A percentile compares a stretch with the other conserved stretches of the same genome.
These are phyloP conservation scores for Crotalus helleri DNA, from an alignment of 2,113 vertebrate species.

Conservation along the genomic window DNA sequence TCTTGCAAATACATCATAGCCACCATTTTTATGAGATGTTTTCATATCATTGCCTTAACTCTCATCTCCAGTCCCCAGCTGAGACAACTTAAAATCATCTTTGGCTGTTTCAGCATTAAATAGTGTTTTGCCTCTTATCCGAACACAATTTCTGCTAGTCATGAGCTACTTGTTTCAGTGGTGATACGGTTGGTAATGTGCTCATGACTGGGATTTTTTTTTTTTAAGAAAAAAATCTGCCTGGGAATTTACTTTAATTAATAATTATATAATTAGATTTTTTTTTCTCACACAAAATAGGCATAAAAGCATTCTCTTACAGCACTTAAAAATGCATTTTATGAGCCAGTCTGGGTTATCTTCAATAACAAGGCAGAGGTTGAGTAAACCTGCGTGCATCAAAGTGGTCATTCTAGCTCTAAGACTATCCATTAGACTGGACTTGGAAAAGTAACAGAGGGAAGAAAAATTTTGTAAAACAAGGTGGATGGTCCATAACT, in stretches of 20 bases:
- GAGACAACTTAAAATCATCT: background rate
- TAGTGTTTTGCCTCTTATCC: background rate
- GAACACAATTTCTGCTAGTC: background rate
- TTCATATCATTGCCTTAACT: background rate
- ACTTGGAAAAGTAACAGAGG: background rate
- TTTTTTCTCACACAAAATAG: background rate
- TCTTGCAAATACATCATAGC: background rate
- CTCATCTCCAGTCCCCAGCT: background rate
- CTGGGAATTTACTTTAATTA: background rate
- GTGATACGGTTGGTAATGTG: background rate
- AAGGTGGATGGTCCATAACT: background rate
- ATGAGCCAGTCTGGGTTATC: background rate
- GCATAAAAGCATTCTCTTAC: background rate
- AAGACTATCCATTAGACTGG: background rate
- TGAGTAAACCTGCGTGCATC: background rate
- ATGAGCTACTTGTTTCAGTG: background rate
- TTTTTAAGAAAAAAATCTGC: background rate
- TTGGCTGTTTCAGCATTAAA: background rate
- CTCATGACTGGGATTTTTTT: background rate
- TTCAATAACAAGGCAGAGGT: background rate
- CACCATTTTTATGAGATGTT: background rate
- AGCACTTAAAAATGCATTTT: background rate
- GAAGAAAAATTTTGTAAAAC: background rate
- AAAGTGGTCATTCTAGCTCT: background rate
- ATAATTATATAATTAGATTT: background rate